Evolutionary conservation across 2,113 vertebrate genomes (phyloP).

Genomic region (Perccottus glenii): DNA sequence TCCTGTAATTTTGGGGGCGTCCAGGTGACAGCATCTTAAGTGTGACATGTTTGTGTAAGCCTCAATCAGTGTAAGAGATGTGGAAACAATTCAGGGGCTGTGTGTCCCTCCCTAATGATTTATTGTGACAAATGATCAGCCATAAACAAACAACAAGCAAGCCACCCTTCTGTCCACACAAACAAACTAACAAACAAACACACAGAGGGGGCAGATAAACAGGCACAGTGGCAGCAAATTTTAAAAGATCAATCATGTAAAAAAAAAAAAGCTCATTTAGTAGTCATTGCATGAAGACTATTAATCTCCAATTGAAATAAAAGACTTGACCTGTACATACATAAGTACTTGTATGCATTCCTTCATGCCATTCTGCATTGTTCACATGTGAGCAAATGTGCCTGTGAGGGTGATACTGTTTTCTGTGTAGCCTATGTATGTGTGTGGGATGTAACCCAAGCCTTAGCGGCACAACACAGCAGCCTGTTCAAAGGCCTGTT

Average conservation of each 20-base stretch:
- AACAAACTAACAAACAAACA: conserved; percentile 73
- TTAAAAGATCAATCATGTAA: conserved; percentile 59
- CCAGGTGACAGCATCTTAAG: conserved; percentile 39
- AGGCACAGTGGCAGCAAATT: conserved; percentile 29
- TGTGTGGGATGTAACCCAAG: conserved; percentile 74
- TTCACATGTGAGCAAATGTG: conserved; percentile 20
- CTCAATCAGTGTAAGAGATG: conserved; percentile 56
- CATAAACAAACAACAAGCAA: conserved; percentile 71
- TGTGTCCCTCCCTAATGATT: conserved; percentile 58
- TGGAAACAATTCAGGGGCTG: conserved; percentile 37
- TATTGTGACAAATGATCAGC: conserved; percentile 75
- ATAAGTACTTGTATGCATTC: neutral
- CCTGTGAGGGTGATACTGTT: conserved; percentile 37
- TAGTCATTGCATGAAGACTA: conserved; percentile 23
- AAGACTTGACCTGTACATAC: neutral
- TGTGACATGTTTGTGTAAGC: conserved; percentile 59
- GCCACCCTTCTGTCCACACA: conserved; percentile 57
- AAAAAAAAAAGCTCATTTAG: conserved; percentile 42
- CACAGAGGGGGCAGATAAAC: conserved; percentile 56
- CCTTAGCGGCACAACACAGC: conserved; percentile 72
- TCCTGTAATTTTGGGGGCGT: conserved; percentile 33
- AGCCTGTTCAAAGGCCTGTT: conserved; percentile 81
- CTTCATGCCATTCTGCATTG: conserved; percentile 13
- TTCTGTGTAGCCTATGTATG: conserved; percentile 2
- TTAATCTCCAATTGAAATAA: conserved; percentile 2